Conservation (phyloP, 2,888 invertebrate genomes). For the Tridacna crocea region DNA sequence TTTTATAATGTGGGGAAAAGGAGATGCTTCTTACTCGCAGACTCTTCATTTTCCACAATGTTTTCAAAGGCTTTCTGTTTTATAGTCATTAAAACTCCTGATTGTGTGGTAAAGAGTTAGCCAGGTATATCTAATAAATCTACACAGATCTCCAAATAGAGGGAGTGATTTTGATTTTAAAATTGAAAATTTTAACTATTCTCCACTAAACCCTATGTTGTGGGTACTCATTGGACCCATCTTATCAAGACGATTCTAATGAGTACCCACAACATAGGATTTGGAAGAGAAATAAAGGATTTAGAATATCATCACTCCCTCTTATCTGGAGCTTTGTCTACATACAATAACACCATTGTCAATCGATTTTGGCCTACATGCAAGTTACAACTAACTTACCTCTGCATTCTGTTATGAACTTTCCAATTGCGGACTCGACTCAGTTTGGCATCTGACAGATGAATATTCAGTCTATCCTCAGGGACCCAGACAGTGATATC, state of each 20-base stretch:
- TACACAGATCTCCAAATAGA: too few species aligned
- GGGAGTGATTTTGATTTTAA: too few species aligned
- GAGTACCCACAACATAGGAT: background rate
- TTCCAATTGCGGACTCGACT: constrained; percentile 98
- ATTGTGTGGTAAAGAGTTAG: too few species aligned
- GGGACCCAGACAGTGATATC: constrained; percentile 98
- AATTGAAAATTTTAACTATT: background rate
- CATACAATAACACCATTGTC: too few species aligned
- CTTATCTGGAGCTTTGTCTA: background rate
- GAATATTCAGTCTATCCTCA: constrained; percentile 95
- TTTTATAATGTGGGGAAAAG: background rate
- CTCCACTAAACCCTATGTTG: background rate
- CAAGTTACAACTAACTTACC: background rate
- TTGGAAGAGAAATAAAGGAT: background rate
- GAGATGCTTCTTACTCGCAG: background rate
- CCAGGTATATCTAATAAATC: too few species aligned
- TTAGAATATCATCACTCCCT: background rate
- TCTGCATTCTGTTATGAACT: constrained; percentile 86
- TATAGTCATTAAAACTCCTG: too few species aligned
- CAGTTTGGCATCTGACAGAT: constrained; percentile 93
- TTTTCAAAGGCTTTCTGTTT: too few species aligned
- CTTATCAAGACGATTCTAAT: background rate
- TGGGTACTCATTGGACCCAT: background rate
- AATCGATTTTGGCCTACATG: background rate
- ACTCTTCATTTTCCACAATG: too few species aligned